phyloP scores from a whole-genome alignment of 2,888 invertebrate genomes.

The Callinectes sapidus region DNA sequence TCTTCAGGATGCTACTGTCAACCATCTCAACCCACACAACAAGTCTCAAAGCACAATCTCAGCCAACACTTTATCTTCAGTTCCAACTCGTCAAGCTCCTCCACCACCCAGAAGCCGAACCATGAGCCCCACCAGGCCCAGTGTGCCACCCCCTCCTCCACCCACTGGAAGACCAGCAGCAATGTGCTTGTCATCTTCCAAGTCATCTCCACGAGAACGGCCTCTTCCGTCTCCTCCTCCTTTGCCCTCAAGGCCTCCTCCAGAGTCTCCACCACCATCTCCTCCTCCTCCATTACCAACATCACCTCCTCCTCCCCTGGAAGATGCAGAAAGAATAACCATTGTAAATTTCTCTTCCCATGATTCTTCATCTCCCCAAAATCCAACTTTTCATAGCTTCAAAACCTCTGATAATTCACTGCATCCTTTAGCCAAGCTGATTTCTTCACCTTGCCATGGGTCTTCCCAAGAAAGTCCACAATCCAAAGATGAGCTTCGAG shows the following conservation, averaged over 20 bases:
- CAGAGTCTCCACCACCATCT: slow-evolving; percentile 71
- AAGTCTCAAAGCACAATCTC: background rate
- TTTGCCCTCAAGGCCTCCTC: slow-evolving; percentile 62
- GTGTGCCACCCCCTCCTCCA: slow-evolving; percentile 72
- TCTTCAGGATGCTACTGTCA: slow-evolving; percentile 39
- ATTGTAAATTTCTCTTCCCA: background rate
- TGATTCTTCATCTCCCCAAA: slow-evolving; percentile 43
- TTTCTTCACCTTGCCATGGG: slow-evolving; percentile 38
- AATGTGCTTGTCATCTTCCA: slow-evolving; percentile 26
- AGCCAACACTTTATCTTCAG: slow-evolving; percentile 15
- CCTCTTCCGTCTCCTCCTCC: slow-evolving; percentile 67
- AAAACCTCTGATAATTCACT: slow-evolving; percentile 39
- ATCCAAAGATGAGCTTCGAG: slow-evolving; percentile 53
- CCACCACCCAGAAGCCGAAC: slow-evolving; percentile 62
- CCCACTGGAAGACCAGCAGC: slow-evolving; percentile 54
- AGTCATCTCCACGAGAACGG: slow-evolving; percentile 54
- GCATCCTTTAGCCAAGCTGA: slow-evolving; percentile 20
- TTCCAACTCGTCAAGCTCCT: slow-evolving; percentile 68
- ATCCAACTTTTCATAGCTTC: slow-evolving; percentile 62
- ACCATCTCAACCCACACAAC: background rate
- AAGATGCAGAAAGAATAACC: slow-evolving; percentile 54
- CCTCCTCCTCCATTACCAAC: slow-evolving; percentile 71
- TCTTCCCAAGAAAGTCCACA: slow-evolving; percentile 47
- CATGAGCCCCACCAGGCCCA: slow-evolving; percentile 69
- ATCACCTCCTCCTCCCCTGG: slow-evolving; percentile 72